Evolutionary conservation across 2,888 invertebrate genomes (phyloP), one percentile per base, ranked within the genome.

Genomic region (Tenthredo scrophulariae): DNA sequence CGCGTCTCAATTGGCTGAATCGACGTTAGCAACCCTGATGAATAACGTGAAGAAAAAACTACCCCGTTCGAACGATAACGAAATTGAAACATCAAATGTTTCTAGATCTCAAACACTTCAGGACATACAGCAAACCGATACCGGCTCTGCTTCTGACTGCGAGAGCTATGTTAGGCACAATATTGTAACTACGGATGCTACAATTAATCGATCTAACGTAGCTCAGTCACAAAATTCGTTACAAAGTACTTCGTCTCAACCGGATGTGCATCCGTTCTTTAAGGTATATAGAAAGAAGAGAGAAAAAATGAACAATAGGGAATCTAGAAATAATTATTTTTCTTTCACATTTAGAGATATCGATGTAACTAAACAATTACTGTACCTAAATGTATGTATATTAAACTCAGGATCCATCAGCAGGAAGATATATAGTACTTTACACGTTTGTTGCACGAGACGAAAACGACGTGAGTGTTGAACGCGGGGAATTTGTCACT

Each of bases 401-500:
- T 67, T 26, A 54, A 86, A 88, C 90, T 50, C 90, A 98, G 94
- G 98, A 98, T 91, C 97, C 98, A 0, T 97, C 97, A 0, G 93
- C 93, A 54, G 98, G 98, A 0, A 95, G 98, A 70, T 98, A 97
- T 91, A 98, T 98, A 87, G 98, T 98, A 0, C 94, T 99, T 22
- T 99, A 98, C 93, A 98, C 98, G 0, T 99, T 98, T 92, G 97
- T 97, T 62, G 98, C 98, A 0, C 94, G 98, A 54, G 98, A 98
- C 92, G 98, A 98, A 92, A 98, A 98, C 91, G 99, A 99, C 93
- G 97, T 98, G 0, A 97, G 97, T 62, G 98, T 99, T 0, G 98
- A 98, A 90, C 94, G 98, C 77, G 98, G 98, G 0, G 98, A 99
- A 92, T 97, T 98, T 94, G 98, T 99, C n/a, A 98, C 98, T 85